Conservation (phyloP, 2,113 vertebrate genomes). For the Nematolebias whitei region DNA sequence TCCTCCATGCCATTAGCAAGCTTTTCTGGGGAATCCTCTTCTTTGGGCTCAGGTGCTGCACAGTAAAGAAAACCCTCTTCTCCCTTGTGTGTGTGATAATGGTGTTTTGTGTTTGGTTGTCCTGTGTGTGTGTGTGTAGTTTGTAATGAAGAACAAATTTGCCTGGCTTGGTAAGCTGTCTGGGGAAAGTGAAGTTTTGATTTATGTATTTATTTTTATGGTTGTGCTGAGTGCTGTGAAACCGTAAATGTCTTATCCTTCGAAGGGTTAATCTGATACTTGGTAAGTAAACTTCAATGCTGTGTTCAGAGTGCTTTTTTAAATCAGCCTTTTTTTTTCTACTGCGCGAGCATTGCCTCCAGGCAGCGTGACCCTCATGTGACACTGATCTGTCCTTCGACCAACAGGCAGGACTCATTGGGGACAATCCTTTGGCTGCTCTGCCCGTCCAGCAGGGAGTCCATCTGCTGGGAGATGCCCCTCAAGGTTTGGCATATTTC, state of each 20-base stretch:
- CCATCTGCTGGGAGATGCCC: slow-evolving; percentile 80
- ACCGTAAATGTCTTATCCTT: slow-evolving; percentile 30
- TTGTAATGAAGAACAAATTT: slow-evolving; percentile 14
- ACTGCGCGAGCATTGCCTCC: not conserved
- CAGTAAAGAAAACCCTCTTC: slow-evolving; percentile 76
- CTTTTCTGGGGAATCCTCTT: slow-evolving; percentile 80
- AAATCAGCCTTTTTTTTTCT: not conserved
- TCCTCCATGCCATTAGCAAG: slow-evolving; percentile 75
- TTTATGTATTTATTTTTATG: slow-evolving; percentile 33
- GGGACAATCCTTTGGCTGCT: slow-evolving; percentile 84
- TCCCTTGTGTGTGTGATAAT: slow-evolving; percentile 78
- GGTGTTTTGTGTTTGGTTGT: slow-evolving; percentile 56
- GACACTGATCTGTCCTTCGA: slow-evolving; percentile 38
- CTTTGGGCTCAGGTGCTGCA: slow-evolving; percentile 83
- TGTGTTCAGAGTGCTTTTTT: slow-evolving; percentile 16
- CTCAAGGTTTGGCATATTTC: slow-evolving; percentile 75
- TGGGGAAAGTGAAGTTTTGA: slow-evolving; percentile 18
- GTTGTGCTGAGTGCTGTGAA: slow-evolving; percentile 42
- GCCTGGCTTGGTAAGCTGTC: slow-evolving; percentile 32
- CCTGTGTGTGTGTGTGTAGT: slow-evolving; percentile 24
- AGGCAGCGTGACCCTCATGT: slow-evolving; percentile 29
- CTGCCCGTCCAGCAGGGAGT: slow-evolving; percentile 78
- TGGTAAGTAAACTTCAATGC: slow-evolving; percentile 41
- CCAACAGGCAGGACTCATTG: slow-evolving; percentile 87
- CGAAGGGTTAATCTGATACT: slow-evolving; percentile 24